Conservation (phyloP, 2,888 invertebrate genomes). For the Tryphoninae sp. region DNA sequence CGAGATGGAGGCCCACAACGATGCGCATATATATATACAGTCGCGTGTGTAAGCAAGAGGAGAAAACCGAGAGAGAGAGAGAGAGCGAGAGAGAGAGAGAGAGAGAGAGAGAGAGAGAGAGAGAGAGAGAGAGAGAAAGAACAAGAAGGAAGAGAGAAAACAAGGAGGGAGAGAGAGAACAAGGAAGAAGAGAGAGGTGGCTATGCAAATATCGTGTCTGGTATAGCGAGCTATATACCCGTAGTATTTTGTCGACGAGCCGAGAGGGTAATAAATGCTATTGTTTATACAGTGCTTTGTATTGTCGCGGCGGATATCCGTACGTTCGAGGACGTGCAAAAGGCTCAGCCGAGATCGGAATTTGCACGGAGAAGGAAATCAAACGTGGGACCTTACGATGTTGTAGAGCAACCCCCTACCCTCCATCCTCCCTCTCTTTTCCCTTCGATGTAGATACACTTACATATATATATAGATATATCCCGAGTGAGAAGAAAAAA, state of each 20-base stretch:
- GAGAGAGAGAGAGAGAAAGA: background rate
- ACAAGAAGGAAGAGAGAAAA: background rate
- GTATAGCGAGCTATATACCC: constrained; percentile 46
- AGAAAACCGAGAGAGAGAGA: background rate
- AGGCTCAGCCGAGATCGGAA: constrained; percentile 57
- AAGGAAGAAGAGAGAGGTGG: constrained; percentile 19
- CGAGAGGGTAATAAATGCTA: constrained; percentile 66
- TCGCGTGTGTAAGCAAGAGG: constrained; percentile 42
- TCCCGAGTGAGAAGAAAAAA: constrained; percentile 12
- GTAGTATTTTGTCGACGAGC: constrained; percentile 62
- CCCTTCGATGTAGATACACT: constrained; percentile 42
- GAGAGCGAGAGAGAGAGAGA: background rate
- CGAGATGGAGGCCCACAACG: constrained; percentile 32
- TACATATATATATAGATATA: constrained; percentile 2
- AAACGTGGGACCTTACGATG: constrained; percentile 64
- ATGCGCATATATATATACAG: constrained; percentile 58
- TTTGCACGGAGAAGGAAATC: constrained; percentile 60
- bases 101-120: constrained; percentile 20
- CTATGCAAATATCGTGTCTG: constrained; percentile 58
- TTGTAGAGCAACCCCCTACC: constrained; percentile 30
- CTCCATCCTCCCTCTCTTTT: background rate
- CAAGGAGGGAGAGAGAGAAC: background rate
- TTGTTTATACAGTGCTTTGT: constrained; percentile 67
- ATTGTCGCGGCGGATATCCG: constrained; percentile 58
- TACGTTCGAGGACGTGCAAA: constrained; percentile 42